Evolutionary conservation across 2,113 vertebrate species (phyloP).

Genomic region (Malurus elegans): DNA sequence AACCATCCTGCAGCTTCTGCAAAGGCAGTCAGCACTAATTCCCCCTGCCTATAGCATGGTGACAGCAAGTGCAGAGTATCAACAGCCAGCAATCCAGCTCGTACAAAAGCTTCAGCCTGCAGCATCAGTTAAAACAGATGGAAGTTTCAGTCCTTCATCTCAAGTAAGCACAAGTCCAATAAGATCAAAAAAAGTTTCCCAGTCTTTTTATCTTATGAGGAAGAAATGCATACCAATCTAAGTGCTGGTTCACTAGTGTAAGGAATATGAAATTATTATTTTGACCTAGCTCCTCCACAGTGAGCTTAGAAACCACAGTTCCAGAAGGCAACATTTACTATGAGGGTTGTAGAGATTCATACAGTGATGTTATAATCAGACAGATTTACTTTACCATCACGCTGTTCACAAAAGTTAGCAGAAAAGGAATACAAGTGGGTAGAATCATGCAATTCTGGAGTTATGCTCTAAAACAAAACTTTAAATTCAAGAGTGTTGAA

Average conservation of each 20-base stretch:
- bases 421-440: not conserved
- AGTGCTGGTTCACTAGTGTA: not conserved
- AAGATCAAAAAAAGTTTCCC: not conserved
- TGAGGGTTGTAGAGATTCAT: not conserved
- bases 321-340: not conserved
- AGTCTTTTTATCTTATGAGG: not conserved
- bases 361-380: not conserved
- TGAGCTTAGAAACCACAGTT: not conserved
- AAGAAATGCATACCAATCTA: not conserved
- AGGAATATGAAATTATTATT: not conserved
- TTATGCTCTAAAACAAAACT: not conserved
- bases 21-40: slow-evolving; percentile 85
- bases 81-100: slow-evolving; percentile 73
- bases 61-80: slow-evolving; percentile 84
- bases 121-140: slow-evolving; percentile 79
- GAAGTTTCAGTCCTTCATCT: slow-evolving; percentile 82
- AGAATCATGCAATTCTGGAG: not conserved
- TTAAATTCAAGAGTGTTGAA: not conserved
- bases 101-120: slow-evolving; percentile 73
- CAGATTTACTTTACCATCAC: not conserved
- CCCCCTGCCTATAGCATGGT: slow-evolving; percentile 95
- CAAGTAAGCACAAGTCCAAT: slow-evolving; percentile 72
- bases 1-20: slow-evolving; percentile 91
- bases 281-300: not conserved
- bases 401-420: not conserved